Conservation (phyloP, 2,113 vertebrate species). For the Lophotis ruficrista region DNA sequence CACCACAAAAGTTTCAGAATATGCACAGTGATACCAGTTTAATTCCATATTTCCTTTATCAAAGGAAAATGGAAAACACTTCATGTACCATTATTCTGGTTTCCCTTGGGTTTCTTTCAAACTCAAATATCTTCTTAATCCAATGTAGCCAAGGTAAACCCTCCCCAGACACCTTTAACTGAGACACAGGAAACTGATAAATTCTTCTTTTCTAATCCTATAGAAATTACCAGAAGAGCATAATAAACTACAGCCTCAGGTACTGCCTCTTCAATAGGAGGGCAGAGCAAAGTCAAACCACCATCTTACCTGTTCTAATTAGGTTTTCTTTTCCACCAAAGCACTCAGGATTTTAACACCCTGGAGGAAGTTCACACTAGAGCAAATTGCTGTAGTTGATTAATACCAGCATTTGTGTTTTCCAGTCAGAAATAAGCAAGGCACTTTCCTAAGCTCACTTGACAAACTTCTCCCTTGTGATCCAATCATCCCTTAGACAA, state of each 20-base stretch:
- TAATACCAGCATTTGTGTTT: not conserved
- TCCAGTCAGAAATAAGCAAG: not conserved
- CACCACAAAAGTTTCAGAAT: not conserved
- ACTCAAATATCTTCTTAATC: not conserved
- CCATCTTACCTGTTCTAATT: not conserved
- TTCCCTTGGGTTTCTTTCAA: not conserved
- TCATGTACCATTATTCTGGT: not conserved
- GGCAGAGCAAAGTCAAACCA: not conserved
- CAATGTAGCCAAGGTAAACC: not conserved
- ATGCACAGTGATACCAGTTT: not conserved
- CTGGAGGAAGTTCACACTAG: not conserved
- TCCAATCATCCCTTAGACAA: fast-evolving
- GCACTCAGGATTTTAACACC: not conserved
- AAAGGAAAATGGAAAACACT: not conserved
- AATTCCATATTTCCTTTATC: not conserved
- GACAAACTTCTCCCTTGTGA: not conserved
- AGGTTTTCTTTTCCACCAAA: not conserved
- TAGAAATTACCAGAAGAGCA: not conserved
- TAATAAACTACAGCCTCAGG: not conserved
- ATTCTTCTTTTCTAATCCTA: not conserved
- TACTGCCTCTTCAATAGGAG: not conserved
- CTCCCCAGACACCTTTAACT: not conserved
- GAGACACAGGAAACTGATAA: not conserved
- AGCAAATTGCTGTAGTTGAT: not conserved
- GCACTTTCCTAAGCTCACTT: not conserved